Conservation (phyloP, 2,888 invertebrate genomes). For the Beris morrisii region DNA sequence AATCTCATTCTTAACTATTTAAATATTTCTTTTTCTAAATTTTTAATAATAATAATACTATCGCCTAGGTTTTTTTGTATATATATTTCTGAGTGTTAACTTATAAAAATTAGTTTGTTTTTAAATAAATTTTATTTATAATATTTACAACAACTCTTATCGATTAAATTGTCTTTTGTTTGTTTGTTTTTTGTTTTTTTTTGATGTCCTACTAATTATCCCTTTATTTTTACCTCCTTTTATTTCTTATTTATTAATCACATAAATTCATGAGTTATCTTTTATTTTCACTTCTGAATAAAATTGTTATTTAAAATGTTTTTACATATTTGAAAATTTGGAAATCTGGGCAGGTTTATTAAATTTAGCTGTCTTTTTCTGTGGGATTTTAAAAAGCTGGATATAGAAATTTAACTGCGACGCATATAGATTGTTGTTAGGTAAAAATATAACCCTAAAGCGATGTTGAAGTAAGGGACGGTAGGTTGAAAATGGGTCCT, state of each 20-base stretch:
- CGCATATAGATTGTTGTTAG: too few species aligned
- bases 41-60: too few species aligned
- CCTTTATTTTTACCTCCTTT: background rate
- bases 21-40: too few species aligned
- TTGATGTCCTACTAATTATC: background rate
- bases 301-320: background rate
- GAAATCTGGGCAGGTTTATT: too few species aligned
- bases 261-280: constrained; percentile 7
- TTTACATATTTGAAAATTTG: background rate
- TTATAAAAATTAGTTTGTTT: constrained; percentile 5
- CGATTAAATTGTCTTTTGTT: background rate
- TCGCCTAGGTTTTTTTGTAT: background rate
- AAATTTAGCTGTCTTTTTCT: too few species aligned
- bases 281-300: background rate
- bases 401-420: too few species aligned
- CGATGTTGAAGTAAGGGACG: too few species aligned
- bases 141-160: constrained; percentile 13
- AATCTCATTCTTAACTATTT: too few species aligned
- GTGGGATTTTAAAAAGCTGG: too few species aligned
- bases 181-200: constrained; percentile 3
- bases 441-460: too few species aligned
- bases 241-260: background rate
- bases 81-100: background rate
- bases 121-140: constrained; percentile 14
- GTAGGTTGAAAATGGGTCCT: too few species aligned